Percentiles rank a stretch among this genome's conserved stretches.
Conservation (phyloP, 2,113 vertebrate species). For the Ictalurus punctatus region DNA sequence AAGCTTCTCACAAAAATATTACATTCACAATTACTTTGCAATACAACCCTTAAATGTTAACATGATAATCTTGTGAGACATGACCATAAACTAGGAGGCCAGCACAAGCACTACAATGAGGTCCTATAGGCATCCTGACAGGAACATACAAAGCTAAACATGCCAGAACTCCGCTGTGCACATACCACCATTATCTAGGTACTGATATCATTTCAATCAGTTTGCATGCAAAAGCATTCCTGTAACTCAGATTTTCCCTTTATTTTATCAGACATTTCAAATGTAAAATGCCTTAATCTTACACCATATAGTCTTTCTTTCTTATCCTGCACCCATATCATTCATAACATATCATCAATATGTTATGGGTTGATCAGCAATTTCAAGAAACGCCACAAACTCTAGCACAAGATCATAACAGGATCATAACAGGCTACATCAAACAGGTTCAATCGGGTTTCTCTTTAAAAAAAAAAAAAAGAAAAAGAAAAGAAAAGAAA, state of each 20-base stretch:
- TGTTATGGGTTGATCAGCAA: not conserved
- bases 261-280: not conserved
- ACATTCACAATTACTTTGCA: not conserved
- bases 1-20: not conserved
- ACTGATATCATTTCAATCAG: constrained; percentile 16
- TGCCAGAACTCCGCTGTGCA: constrained; percentile 37
- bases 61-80: not conserved
- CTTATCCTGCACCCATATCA: not conserved
- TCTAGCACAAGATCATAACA: not conserved
- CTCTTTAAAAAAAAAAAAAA: not conserved
- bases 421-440: not conserved
- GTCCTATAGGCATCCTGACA: constrained; percentile 9
- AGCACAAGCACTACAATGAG: not conserved
- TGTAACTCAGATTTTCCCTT: not conserved
- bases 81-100: not conserved
- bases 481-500: too few species aligned
- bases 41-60: too few species aligned
- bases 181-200: constrained; percentile 15
- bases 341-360: not conserved
- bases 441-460: not conserved
- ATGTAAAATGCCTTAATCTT: not conserved
- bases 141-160: constrained; percentile 30
- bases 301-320: not conserved
- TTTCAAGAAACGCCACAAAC: not conserved
- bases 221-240: constrained; percentile 14